Base-by-base conservation (phyloP, 2,888 invertebrate genomes). In the Ennomos fuscantarius region DNA sequence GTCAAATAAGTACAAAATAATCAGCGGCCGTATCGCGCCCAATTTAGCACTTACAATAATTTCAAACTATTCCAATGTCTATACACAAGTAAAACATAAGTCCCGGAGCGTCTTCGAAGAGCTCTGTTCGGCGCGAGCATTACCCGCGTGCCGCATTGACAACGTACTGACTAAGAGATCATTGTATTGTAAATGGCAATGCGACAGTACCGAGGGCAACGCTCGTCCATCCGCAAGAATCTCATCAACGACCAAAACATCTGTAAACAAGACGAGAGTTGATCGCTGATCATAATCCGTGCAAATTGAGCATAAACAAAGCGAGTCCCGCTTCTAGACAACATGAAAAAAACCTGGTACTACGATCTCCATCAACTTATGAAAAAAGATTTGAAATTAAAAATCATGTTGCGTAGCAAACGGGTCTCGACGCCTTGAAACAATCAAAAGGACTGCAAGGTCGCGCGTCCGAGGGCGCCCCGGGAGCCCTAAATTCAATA, bases 41-140 rank as follows among this genome's bases (percentile, higher is more conserved):
- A 73, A 69, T 73, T 66, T 60, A 69, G 77, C 78, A 72, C 81
- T 79, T 81, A 81, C 79, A 76, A 79, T 79, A 80, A 82, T 78
- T 79, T 75, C 64, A 64, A 68, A 75, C 82, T 83, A 86, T 80
- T 78, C 77, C 85, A 81, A 84, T 82, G 82, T 81, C 84, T 87
- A 86, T 81, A 85, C 82, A 85, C 81, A 82, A 86, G 83, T 86
- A 78, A 87, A 86, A 85, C 84, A 82, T 83, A 82, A 78, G 76
- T 72, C 87, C 86, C 86, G 80, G 80, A 72, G 69, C 81, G 78
- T 68, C 70, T 60, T 72, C 78, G 78, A 65, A 69, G 50, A 51
- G 55, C 39, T 55, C 49, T 57, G 58, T 34, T 54, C 61, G 62
- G 62, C 10, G 48, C 31, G 37, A 11, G 47, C 47, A 33, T 5